Evolutionary conservation across 2,888 invertebrate species (phyloP).

Genomic region (Notocelia uddmanniana): DNA sequence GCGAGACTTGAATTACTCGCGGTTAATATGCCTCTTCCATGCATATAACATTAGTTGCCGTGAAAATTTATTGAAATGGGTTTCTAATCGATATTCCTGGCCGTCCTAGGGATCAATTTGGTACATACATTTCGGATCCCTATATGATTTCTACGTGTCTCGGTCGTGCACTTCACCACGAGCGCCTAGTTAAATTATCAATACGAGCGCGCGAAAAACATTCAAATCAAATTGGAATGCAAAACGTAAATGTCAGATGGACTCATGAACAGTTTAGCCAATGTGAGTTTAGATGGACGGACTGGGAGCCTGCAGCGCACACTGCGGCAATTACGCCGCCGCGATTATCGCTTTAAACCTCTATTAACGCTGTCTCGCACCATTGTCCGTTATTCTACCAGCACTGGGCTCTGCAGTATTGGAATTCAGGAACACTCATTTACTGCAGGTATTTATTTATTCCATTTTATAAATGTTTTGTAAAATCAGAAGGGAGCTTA

Average conservation of each 20-base stretch:
- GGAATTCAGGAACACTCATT: slow-evolving; percentile 10
- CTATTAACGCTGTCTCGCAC: slow-evolving; percentile 44
- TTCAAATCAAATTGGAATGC: neutral
- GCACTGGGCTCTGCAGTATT: slow-evolving; percentile 24
- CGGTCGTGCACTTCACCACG: neutral
- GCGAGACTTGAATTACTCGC: too few species aligned
- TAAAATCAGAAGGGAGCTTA: too few species aligned
- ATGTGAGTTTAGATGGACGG: slow-evolving; percentile 26
- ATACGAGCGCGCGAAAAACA: neutral
- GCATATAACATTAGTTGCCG: neutral
- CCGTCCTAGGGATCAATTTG: neutral
- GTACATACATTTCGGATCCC: too few species aligned
- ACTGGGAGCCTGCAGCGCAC: slow-evolving; percentile 22
- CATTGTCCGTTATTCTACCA: slow-evolving; percentile 31
- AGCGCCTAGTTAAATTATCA: too few species aligned
- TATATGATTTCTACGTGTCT: too few species aligned
- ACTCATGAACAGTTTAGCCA: slow-evolving; percentile 18
- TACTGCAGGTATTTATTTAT: neutral
- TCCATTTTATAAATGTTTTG: neutral
- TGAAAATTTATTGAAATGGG: neutral
- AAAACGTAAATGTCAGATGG: neutral
- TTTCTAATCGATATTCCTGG: slow-evolving; percentile 4
- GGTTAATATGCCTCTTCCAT: too few species aligned
- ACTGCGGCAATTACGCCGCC: slow-evolving; percentile 35
- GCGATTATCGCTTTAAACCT: slow-evolving; percentile 44